These are phyloP conservation scores for Drosophila buzzatii DNA, from an alignment of 2,888 invertebrate species.

Conservation along the genomic window DNA sequence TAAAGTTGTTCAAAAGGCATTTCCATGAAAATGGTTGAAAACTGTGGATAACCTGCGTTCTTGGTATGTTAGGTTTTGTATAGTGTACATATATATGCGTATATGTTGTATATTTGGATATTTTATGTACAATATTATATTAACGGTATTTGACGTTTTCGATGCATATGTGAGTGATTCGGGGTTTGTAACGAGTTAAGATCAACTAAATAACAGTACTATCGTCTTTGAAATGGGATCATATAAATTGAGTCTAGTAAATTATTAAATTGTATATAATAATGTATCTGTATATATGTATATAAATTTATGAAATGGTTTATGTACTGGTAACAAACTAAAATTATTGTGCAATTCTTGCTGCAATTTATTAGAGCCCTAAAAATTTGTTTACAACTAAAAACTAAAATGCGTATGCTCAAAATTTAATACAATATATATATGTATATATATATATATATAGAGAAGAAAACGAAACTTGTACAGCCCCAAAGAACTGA, in stretches of 20 bases:
- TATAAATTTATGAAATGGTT: constrained; percentile 23
- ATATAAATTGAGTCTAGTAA: constrained; percentile 51
- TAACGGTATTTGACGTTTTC: constrained; percentile 18
- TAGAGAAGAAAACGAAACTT: constrained; percentile 44
- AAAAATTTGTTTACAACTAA: constrained; percentile 76
- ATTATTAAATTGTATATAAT: constrained; percentile 15
- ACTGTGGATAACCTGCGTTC: constrained; percentile 8
- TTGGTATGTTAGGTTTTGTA: constrained; percentile 17
- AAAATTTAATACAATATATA: constrained; percentile 73
- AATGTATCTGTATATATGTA: neutral
- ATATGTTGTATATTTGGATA: constrained; percentile 13
- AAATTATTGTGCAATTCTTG: constrained; percentile 56
- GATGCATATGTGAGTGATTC: constrained; percentile 26
- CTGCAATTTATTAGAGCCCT: constrained; percentile 75
- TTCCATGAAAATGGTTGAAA: constrained; percentile 18
- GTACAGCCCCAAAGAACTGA: constrained; percentile 59
- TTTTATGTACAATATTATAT: constrained; percentile 50
- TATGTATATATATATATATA: constrained; percentile 26
- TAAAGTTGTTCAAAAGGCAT: constrained; percentile 40
- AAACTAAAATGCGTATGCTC: constrained; percentile 64
- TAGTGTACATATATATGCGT: constrained; percentile 14
- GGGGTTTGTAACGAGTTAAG: constrained; percentile 44
- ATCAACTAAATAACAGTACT: constrained; percentile 77
- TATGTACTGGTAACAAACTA: constrained; percentile 43
- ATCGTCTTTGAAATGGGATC: constrained; percentile 33